Base-by-base conservation (phyloP, 1,140 invertebrate species). In the Procambarus virginalis region DNA sequence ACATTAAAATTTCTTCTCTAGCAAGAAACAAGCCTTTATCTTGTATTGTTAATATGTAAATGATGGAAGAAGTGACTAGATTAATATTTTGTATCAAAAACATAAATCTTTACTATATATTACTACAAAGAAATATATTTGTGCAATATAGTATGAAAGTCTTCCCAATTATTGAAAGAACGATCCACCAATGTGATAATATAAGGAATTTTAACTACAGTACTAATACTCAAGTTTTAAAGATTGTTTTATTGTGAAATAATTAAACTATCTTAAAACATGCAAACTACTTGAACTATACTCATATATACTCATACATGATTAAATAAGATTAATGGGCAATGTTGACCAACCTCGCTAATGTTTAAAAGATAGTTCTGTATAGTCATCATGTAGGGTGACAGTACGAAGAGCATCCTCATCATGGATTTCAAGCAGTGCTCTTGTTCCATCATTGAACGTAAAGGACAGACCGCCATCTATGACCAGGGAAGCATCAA, bases 381-480 rank as follows among this genome's bases (percentile, higher is more conserved):
- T 89, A 20, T 68, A 58, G 22, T 89, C 81, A 76, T 81, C 92
- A 75, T 93, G 94, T 93, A 97, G 94, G 49, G 95, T 94, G 14
- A 99, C 96, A 20, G 98, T 98, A 93, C 96, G 94, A 2, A 99
- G 94, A 0, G 97, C 96, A 94, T 99, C 98, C 93, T 98, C 96
- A 1, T 97, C 96, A 92, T 96, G 94, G 49, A 97, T 96, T 94
- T 98, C 97, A 14, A 99, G 94, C 45, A 96, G 93, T 0, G 97
- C 98, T 92, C 96, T 95, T 0, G 98, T 96, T 3, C 99, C 99
- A 93, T 99, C 97, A 94, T 99, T 99, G 94, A 99, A 99, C 0
- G 96, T 96, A 93, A 98, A 98, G 0, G 97, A 98, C 10, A 99
- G 96, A 83, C 98, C 98, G 34, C 99, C 99, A 94, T 99, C 99